Percentiles rank a stretch among this genome's conserved stretches.
These are phyloP conservation scores for Gymnoscopelus microlampas DNA, from an alignment of 2,797 vertebrate genomes.

Conservation along the genomic window DNA sequence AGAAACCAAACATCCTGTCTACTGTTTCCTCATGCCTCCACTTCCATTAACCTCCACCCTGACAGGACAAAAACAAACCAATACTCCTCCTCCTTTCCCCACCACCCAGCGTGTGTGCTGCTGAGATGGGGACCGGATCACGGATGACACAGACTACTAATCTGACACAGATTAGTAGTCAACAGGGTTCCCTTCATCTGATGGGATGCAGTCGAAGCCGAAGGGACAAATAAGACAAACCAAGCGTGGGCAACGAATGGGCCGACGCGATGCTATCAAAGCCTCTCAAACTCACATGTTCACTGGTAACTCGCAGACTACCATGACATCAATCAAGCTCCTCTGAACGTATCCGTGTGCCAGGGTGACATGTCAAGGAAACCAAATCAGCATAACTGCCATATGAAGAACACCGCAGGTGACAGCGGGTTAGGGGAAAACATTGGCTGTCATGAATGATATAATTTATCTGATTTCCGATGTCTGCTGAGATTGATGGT, in stretches of 20 bases:
- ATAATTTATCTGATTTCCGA: constrained; percentile 26
- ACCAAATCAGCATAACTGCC: constrained; percentile 46
- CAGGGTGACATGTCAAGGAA: constrained; percentile 53
- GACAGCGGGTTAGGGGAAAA: constrained; percentile 22
- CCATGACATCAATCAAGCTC: constrained; percentile 71
- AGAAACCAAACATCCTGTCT: constrained; percentile 69
- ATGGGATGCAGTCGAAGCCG: constrained; percentile 71
- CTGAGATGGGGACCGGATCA: constrained; percentile 70
- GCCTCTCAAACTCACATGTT: constrained; percentile 67
- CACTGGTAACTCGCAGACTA: constrained; percentile 55
- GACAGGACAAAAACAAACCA: constrained; percentile 72
- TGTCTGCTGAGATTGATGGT: constrained; percentile 1
- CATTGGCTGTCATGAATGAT: constrained; percentile 19
- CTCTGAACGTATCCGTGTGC: constrained; percentile 55
- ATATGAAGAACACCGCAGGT: constrained; percentile 34
- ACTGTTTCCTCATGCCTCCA: constrained; percentile 67
- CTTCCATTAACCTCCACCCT: constrained; percentile 73
- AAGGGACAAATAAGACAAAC: constrained; percentile 71
- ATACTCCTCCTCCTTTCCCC: constrained; percentile 36
- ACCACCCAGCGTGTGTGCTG: constrained; percentile 46
- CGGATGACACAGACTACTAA: constrained; percentile 71
- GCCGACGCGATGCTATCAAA: constrained; percentile 58
- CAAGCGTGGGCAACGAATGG: constrained; percentile 61
- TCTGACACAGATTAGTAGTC: constrained; percentile 73
- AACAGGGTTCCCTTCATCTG: constrained; percentile 71